Base-by-base conservation (phyloP, 2,797 vertebrate species). In the Bufotes viridis region DNA sequence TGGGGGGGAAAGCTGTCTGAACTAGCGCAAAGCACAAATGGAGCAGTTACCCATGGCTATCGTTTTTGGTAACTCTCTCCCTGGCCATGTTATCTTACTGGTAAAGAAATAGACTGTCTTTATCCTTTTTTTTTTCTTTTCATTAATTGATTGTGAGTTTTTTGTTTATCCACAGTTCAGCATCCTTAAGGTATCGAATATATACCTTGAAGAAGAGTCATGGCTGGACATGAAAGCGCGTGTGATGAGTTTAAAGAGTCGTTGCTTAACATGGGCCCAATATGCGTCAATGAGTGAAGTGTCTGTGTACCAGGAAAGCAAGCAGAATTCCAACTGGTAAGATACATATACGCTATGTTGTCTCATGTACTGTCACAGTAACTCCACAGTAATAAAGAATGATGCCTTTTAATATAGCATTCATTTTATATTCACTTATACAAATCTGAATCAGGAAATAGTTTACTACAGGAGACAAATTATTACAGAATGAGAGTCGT, bases 281-380 rank as follows among this genome's bases (percentile, higher is more conserved):
- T 92, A 91, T 5, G 91, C 91, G 0, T 91, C 93, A 17, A 87
- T 93, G 75, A 90, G 90, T 0, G 93, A 95, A 90, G 95, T 92
- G 26, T 92, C 94, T 74, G 90, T 94, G 81, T 94, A 95, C 92
- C 93, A 74, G 53, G 93, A 94, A 90, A 94, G 94, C 87, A 11
- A 90, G 83, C 91, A 93, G 81, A 94, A 92, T 75, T 92, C 94
- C 17, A 92, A 92, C 75, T 93, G 95, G 95, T 93, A 89, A 91
- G 92, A 34, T 22, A 20, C 11, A 20, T 72, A 63, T 22, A 42
- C 42, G 15, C 13, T 13, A 65, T 24, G 15, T 18, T 8, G 1
- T 0, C 10, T 74, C 18, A 74, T 34, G 69, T 72, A 42, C 18
- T 34, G 15, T 14, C 14, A 11, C 2, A 29, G 67, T 14, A 70